Evolutionary conservation across 35 echinoderm and acorn worm species (phyloP).

Genomic region (Eucidaris tribuloides): DNA sequence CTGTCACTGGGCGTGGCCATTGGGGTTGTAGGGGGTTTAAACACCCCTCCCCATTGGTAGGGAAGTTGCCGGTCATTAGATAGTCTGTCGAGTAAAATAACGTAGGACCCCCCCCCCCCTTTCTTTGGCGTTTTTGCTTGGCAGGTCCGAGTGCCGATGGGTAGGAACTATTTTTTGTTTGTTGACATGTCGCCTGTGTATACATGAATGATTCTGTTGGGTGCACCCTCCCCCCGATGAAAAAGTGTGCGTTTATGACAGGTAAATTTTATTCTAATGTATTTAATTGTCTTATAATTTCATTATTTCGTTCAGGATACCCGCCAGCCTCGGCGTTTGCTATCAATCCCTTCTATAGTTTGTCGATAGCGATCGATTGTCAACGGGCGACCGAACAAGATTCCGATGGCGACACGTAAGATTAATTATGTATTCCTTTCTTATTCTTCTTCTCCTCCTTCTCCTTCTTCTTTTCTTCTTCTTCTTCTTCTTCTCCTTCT

Average conservation of each 20-base stretch:
- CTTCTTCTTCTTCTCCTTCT: neutral
- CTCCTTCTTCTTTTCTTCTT: neutral
- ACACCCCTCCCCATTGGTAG: no score
- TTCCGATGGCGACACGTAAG: slow-evolving; percentile 87
- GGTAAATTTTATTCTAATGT: neutral
- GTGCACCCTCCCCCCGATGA: neutral
- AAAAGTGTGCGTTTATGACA: neutral
- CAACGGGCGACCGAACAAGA: slow-evolving; percentile 84
- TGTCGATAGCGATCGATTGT: slow-evolving; percentile 76
- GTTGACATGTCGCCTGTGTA: neutral
- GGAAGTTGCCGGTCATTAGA: no score
- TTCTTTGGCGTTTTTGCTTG: neutral
- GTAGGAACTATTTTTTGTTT: neutral
- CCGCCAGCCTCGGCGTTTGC: neutral
- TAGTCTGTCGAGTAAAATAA: no score
- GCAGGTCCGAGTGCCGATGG: neutral
- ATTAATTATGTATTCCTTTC: neutral
- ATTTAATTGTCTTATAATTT: neutral
- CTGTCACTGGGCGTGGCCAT: no score
- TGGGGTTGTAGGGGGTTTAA: no score
- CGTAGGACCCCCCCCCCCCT: no score
- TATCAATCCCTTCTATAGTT: slow-evolving; percentile 67
- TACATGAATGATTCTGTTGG: neutral
- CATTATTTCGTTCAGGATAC: neutral
- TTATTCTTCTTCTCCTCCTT: neutral